A percentile compares a stretch with the other conserved stretches of the same genome.
Conservation (phyloP, 53 echinoderm and acorn worm species). For the Hippasteria phrygiana region DNA sequence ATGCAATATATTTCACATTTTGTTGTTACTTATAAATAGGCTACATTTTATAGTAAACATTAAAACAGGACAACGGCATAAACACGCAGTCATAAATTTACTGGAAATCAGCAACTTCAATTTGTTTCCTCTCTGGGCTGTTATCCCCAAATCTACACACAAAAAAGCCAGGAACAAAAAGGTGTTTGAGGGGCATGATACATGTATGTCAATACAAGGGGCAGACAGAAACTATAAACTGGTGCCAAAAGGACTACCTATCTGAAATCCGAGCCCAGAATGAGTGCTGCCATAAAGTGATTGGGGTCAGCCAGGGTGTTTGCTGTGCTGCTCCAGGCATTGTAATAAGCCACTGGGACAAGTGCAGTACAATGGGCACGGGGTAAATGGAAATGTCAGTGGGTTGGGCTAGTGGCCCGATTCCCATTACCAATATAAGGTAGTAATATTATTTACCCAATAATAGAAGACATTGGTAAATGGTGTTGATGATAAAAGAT, state of each 20-base stretch:
- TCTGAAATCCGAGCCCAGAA: slow-evolving; percentile 56
- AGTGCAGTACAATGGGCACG: slow-evolving; percentile 32
- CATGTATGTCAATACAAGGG: slow-evolving; percentile 54
- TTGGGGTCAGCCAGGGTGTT: slow-evolving; percentile 50
- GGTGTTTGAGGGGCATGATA: slow-evolving; percentile 49
- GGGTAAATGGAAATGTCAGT: background rate
- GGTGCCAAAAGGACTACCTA: slow-evolving; percentile 58
- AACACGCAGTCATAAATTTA: too few relatives aligned
- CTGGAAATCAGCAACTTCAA: too few relatives aligned
- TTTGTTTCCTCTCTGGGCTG: background rate
- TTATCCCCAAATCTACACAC: background rate
- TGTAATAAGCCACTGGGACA: slow-evolving; percentile 20
- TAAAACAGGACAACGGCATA: too few relatives aligned
- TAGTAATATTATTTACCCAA: too few relatives aligned
- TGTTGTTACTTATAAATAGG: too few relatives aligned
- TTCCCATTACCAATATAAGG: too few relatives aligned
- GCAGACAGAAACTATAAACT: slow-evolving; percentile 59
- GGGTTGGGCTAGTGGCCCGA: background rate
- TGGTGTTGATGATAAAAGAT: too few relatives aligned
- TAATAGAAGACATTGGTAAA: too few relatives aligned
- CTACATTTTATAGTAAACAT: too few relatives aligned
- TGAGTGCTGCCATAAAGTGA: slow-evolving; percentile 52
- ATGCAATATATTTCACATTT: too few relatives aligned
- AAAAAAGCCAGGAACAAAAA: background rate
- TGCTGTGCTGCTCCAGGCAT: slow-evolving; percentile 20